These are phyloP conservation scores for Numida meleagris DNA, from an alignment of 2,113 vertebrate species.

Conservation along the genomic window DNA sequence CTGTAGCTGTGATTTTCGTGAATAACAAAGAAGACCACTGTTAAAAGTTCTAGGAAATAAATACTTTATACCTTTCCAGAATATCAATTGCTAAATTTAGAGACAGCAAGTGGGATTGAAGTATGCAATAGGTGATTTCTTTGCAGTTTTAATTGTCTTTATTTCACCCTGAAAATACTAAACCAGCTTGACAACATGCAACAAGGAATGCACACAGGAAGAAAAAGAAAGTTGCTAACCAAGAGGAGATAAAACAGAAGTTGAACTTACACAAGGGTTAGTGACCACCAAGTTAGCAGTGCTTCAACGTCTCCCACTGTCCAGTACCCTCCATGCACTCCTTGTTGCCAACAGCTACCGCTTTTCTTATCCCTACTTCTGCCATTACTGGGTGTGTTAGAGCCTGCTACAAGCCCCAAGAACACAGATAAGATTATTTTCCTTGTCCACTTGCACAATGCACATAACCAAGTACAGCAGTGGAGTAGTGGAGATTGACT, in stretches of 20 bases:
- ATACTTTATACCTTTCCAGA: background rate
- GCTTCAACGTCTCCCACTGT: rapidly evolving
- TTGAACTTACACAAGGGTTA: background rate
- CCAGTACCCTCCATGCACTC: background rate
- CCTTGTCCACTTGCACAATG: background rate
- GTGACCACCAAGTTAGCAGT: background rate
- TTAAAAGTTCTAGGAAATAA: background rate
- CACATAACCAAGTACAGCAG: rapidly evolving
- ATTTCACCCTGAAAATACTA: background rate
- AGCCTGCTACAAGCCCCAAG: background rate
- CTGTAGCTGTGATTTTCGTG: background rate
- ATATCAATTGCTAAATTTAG: background rate
- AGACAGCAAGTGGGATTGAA: background rate
- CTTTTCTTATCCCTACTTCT: background rate
- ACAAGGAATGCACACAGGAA: background rate
- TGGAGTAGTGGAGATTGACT: background rate
- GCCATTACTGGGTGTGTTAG: background rate
- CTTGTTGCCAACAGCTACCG: background rate
- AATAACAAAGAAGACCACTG: background rate
- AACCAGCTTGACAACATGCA: background rate
- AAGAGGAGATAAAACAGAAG: background rate
- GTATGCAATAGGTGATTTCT: background rate
- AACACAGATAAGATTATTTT: background rate
- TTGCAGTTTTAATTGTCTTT: background rate
- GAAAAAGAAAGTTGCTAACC: background rate